phyloP scores from a whole-genome alignment of 2,113 vertebrate species.

The Campylomormyrus tamandua region DNA sequence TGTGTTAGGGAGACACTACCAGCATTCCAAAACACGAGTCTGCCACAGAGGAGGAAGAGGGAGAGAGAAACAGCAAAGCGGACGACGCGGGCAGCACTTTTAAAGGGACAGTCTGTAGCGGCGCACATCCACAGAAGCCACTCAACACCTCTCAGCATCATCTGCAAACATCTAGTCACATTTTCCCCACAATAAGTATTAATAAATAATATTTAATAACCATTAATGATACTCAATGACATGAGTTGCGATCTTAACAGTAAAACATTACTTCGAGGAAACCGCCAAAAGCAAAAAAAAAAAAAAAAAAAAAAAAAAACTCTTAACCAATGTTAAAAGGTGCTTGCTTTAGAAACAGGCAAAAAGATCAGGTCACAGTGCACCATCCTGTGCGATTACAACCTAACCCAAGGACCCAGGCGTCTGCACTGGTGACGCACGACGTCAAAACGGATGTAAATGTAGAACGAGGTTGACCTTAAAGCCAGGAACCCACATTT shows the following conservation, averaged over 20 bases:
- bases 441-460: neutral
- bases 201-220: neutral
- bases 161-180: neutral
- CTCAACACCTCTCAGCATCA: neutral
- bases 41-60: constrained; percentile 25
- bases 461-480: neutral
- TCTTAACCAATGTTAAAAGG: neutral
- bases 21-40: constrained; percentile 58
- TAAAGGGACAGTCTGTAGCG: constrained; percentile 35
- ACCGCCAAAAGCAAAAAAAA: neutral
- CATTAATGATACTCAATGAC: neutral
- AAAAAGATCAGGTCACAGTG: neutral
- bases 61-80: constrained; percentile 12
- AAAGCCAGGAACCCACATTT: neutral
- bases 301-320: neutral
- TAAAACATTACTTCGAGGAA: neutral
- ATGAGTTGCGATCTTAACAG: neutral
- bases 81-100: constrained; percentile 19
- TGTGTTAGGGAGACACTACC: constrained; percentile 30
- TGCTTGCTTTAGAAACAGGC: neutral
- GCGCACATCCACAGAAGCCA: constrained; percentile 15
- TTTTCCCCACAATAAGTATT: neutral
- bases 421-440: neutral
- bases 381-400: neutral
- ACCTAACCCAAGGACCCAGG: neutral